Evolutionary conservation across 2,797 vertebrate species (phyloP), one percentile per base, ranked within the genome.

Genomic region (Rhabdophis nuchalis): DNA sequence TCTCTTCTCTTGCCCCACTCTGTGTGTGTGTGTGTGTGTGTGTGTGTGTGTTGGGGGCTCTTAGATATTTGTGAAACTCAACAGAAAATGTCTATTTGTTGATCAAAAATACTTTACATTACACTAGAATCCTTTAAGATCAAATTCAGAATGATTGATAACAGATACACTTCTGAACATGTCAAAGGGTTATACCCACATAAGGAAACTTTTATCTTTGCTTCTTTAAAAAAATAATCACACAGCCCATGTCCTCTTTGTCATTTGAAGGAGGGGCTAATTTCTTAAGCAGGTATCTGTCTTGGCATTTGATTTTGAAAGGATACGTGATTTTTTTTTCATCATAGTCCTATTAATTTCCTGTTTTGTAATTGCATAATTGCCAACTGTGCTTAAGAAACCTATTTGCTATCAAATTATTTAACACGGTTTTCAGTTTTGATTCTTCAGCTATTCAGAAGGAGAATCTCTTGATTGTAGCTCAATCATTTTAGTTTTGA

Each of bases 371-470:
- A 86, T 13, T 91, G 90, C 23, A 88, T 58, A 88, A 92, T 88
- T 88, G 23, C 8, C 14, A 54, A 53, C 87, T 85, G 32, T 89
- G 41, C n/a, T 61, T 53, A 92, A 53, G 61, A 89, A 90, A 53
- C 5, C n/a, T 46, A 58, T 50, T 46, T 46, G 18, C 52, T 27
- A 23, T 60, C 12, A 64, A 68, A 60, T 61, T 85, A 85, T 89
- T 57, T 85, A 82, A 82, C 36, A 25, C 5, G 29, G 29, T 9
- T 72, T 46, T 27, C 50, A 10, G 1, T 54, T 60, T 72, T 4
- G 16, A 6, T 25, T 12, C 0, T 53, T n/a, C 41, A 85, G 7
- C 57, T 23, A 0, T 0, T 87, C 46, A 36, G 41, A 4, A 4
- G 1, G 18, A 11, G 82, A 54, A 18, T 2, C 2, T 0, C 4